phyloP scores from a whole-genome alignment of 1,140 invertebrate genomes.

The Phthorimaea operculella region DNA sequence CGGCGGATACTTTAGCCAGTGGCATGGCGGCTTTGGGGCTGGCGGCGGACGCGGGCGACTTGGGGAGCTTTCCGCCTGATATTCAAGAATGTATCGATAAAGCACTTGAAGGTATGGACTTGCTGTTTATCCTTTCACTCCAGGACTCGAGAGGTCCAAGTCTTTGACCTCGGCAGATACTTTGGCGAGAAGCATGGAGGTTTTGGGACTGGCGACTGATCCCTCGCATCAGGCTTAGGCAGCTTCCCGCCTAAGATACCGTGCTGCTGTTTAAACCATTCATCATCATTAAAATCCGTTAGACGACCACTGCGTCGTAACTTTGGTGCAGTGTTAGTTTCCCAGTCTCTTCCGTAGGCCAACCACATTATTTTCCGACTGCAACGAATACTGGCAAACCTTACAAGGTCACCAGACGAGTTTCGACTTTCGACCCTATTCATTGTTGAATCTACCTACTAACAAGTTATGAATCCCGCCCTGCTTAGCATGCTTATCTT shows the following conservation, averaged over 20 bases:
- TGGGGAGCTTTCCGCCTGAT: constrained; percentile 78
- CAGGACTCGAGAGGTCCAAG: constrained; percentile 82
- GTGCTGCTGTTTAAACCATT: too few relatives aligned
- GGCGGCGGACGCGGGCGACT: constrained; percentile 75
- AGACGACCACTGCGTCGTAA: too few relatives aligned
- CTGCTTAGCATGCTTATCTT: too few relatives aligned
- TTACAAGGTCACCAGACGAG: too few relatives aligned
- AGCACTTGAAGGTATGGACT: constrained; percentile 72
- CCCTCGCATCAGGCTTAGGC: constrained; percentile 77
- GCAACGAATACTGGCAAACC: too few relatives aligned
- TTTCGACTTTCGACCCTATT: too few relatives aligned
- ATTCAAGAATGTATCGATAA: constrained; percentile 78
- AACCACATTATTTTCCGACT: too few relatives aligned
- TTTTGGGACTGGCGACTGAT: constrained; percentile 71
- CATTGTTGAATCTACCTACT: too few relatives aligned
- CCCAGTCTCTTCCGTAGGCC: too few relatives aligned
- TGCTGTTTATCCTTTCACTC: constrained; percentile 36
- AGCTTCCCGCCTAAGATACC: constrained; percentile 78
- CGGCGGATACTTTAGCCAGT: constrained; percentile 74
- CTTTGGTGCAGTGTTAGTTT: too few relatives aligned
- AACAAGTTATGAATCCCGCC: too few relatives aligned
- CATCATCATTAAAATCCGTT: too few relatives aligned
- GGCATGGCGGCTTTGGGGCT: constrained; percentile 70
- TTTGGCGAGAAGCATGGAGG: constrained; percentile 71
- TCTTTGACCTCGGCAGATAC: constrained; percentile 80